Base-by-base conservation (phyloP, 2,113 vertebrate species). In the Corythornis madagascariensis region DNA sequence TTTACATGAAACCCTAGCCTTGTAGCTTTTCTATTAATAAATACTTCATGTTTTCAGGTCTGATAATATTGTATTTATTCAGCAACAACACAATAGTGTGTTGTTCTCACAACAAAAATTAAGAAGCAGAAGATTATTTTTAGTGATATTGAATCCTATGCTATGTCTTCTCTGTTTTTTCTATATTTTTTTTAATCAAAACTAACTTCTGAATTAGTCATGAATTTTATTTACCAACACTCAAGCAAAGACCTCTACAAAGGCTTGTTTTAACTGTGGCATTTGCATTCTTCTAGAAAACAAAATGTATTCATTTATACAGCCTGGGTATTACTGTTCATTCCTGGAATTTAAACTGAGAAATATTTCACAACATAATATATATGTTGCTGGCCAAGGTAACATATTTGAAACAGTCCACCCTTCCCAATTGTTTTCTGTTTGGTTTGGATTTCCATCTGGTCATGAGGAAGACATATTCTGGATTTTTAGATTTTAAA, bases 401-500 rank as follows among this genome's bases (percentile, higher is more conserved):
- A 82, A 53, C 2, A 14, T 63, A 73, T n/a, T 38, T 40, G 65
- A 71, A 56, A 8, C 16, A 5, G 2, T 48, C 5, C 10, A 38
- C 19, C 16, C 16, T 77, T 70, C 18, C 19, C 29, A 82, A 0
- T 12, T 6, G 4, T 67, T 84, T 91, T 84, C 28, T 20, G 8
- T 42, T 73, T 35, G 25, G 11, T 86, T 92, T 94, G 47, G 53
- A 89, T 70, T 91, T 93, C 67, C 24, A 66, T 42, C 20, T 83
- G 33, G 48, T 92, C 77, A 93, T 11, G 33, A 96, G 43, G 69
- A 97, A 93, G 31, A 71, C 70, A 57, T 31, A 92, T 43, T 71
- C 42, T 48, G 12, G 8, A 33, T 35, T 50, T 40, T 64, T 16
- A 10, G n/a, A 16, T 81, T 67, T 79, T 88, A 38, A 55, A 82